Percentiles rank a stretch among this genome's conserved stretches.
Conservation (phyloP, 2,797 vertebrate species). For the Danionella dracula region DNA sequence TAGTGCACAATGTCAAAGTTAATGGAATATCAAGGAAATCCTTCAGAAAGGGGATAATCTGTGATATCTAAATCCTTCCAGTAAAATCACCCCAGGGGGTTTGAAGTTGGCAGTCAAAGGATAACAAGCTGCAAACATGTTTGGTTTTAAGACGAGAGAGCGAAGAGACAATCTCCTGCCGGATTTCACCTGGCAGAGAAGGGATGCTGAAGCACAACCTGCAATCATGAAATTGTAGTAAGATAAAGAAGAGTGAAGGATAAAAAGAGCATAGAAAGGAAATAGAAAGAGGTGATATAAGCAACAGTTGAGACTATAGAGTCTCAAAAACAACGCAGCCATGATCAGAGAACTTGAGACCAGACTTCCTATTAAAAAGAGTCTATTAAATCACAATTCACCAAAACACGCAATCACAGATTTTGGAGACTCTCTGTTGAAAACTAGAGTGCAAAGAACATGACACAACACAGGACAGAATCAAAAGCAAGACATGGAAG, state of each 20-base stretch:
- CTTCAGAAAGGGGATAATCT: slow-evolving; percentile 26
- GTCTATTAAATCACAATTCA: too few relatives aligned
- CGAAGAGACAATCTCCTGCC: neutral
- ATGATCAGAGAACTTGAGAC: too few relatives aligned
- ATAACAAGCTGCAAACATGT: slow-evolving; percentile 16
- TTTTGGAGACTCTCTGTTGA: too few relatives aligned
- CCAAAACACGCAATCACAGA: too few relatives aligned
- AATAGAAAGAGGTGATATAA: too few relatives aligned
- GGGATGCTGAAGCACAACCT: slow-evolving; percentile 6
- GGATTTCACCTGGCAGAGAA: slow-evolving; percentile 18
- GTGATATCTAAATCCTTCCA: slow-evolving; percentile 29
- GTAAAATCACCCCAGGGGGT: slow-evolving; percentile 4
- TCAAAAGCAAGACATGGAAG: too few relatives aligned
- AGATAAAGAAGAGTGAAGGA: neutral
- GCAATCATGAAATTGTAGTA: slow-evolving; percentile 8
- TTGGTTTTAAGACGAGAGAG: slow-evolving; percentile 8
- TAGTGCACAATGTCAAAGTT: slow-evolving; percentile 15
- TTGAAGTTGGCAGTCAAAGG: slow-evolving; percentile 4
- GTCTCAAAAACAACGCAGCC: too few relatives aligned
- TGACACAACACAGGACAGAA: too few relatives aligned
- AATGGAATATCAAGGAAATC: slow-evolving; percentile 28
- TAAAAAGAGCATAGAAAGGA: too few relatives aligned
- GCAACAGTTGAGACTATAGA: too few relatives aligned
- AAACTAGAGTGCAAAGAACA: too few relatives aligned
- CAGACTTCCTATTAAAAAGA: too few relatives aligned